These are phyloP conservation scores for Drosophila colorata DNA, from an alignment of 2,888 invertebrate species.

Conservation along the genomic window DNA sequence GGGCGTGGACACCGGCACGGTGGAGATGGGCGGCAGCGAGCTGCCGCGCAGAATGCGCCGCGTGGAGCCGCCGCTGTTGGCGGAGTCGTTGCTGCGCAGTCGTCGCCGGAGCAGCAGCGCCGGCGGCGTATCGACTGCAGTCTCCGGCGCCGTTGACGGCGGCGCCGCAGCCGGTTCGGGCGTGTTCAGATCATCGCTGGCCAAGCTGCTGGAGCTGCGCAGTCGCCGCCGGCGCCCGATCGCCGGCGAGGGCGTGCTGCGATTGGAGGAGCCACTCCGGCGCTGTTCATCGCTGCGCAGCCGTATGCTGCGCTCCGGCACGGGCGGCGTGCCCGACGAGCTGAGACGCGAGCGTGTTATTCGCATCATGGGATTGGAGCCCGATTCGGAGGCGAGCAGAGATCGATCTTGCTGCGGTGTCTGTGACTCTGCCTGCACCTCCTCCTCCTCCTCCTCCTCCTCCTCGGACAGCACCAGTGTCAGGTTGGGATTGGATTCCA, in stretches of 20 bases:
- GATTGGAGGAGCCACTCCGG: background rate
- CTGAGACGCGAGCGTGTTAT: background rate
- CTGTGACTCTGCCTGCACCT: background rate
- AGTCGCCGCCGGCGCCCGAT: background rate
- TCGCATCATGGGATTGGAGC: background rate
- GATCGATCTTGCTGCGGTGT: background rate
- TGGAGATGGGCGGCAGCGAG: slow-evolving; percentile 34
- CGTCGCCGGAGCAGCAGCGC: background rate
- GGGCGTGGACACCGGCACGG: slow-evolving; percentile 29
- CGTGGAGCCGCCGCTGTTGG: background rate
- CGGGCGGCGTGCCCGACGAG: background rate
- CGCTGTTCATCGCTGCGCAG: slow-evolving; percentile 21
- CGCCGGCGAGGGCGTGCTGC: slow-evolving; percentile 10
- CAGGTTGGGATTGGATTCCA: slow-evolving; percentile 10
- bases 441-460: background rate
- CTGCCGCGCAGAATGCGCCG: slow-evolving; percentile 22
- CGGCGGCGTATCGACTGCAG: background rate
- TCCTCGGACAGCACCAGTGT: background rate
- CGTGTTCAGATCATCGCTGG: background rate
- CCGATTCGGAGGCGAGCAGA: too few species aligned
- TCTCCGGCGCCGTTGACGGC: background rate
- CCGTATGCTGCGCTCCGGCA: slow-evolving; percentile 9
- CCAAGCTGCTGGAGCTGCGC: slow-evolving; percentile 4
- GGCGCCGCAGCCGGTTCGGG: background rate
- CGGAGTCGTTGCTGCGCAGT: slow-evolving; percentile 3